Evolutionary conservation across 30 jellyfish, hydroid and myxozoan genomes (phyloP).

Genomic region (Aurelia coerulea): DNA sequence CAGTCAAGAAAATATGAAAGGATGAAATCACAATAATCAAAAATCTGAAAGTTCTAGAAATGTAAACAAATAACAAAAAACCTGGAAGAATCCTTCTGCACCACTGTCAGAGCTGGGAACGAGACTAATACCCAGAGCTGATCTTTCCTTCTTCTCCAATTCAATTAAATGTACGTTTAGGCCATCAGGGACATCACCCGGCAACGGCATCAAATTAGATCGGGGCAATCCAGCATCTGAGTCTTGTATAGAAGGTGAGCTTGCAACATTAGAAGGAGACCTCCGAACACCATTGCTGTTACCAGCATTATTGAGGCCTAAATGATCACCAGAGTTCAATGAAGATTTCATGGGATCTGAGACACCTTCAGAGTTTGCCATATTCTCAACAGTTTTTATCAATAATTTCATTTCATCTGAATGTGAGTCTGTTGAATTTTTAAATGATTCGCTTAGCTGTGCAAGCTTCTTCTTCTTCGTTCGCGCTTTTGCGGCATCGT

Average conservation of each 20-base stretch:
- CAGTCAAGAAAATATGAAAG: no score
- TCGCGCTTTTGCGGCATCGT: conserved; percentile 28
- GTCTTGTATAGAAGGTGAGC: conserved; percentile 18
- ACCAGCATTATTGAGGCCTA: not conserved
- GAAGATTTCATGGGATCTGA: conserved; percentile 34
- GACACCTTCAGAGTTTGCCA: conserved; percentile 40
- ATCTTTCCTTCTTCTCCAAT: conserved; percentile 56
- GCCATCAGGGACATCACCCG: conserved; percentile 89
- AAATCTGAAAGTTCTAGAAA: no score
- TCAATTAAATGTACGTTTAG: conserved; percentile 70
- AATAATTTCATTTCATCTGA: conserved; percentile 63
- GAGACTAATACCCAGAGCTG: conserved; percentile 89
- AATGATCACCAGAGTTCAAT: conserved; percentile 1
- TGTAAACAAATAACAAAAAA: not conserved
- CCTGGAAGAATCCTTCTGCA: conserved; percentile 87
- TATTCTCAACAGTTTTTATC: conserved; percentile 39
- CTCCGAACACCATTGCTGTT: conserved; percentile 20
- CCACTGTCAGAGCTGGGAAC: conserved; percentile 70
- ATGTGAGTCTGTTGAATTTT: conserved; percentile 58
- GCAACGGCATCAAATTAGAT: conserved; percentile 65
- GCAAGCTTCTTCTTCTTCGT: conserved; percentile 35
- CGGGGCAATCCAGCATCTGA: conserved; percentile 41
- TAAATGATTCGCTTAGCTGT: conserved; percentile 46
- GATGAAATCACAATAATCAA: no score
- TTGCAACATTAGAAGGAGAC: conserved; percentile 30